Evolutionary conservation across 2,797 vertebrate species (phyloP).

Genomic region (Pseudomugil gertrudae): DNA sequence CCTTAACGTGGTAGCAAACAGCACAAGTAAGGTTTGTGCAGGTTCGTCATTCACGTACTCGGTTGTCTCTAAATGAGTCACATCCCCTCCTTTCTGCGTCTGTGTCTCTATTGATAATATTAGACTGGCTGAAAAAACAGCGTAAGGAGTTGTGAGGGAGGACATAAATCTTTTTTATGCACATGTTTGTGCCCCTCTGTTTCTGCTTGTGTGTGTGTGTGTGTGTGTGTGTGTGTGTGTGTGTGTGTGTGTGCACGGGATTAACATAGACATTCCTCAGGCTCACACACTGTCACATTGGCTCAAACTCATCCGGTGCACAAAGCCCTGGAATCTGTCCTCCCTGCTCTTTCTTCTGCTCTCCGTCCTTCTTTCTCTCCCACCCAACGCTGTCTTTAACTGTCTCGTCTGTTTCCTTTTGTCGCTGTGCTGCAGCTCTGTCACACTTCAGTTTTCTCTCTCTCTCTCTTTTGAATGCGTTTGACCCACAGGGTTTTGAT

Average conservation of each 20-base stretch:
- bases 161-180: slow-evolving; percentile 48
- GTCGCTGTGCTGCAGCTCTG: slow-evolving; percentile 45
- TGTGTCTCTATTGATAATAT: slow-evolving; percentile 48
- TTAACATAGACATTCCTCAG: slow-evolving; percentile 75
- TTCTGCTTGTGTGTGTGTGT: no score
- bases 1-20: slow-evolving; percentile 30
- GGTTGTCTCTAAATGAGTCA: slow-evolving; percentile 63
- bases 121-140: slow-evolving; percentile 44
- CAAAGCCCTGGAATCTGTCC: slow-evolving; percentile 71
- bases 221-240: no score
- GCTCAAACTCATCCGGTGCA: slow-evolving; percentile 68
- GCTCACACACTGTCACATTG: slow-evolving; percentile 72
- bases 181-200: slow-evolving; percentile 16
- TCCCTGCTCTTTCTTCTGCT: slow-evolving; percentile 46
- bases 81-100: slow-evolving; percentile 47
- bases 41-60: slow-evolving; percentile 54
- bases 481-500: slow-evolving; percentile 35
- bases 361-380: slow-evolving; percentile 45
- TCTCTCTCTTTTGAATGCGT: slow-evolving; percentile 17
- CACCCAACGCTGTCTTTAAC: slow-evolving; percentile 45
- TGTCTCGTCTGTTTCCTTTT: slow-evolving; percentile 65
- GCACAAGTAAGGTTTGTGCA: slow-evolving; percentile 21
- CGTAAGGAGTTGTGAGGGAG: slow-evolving; percentile 10
- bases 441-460: slow-evolving; percentile 5
- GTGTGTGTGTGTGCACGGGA: slow-evolving; percentile 48